Percentiles rank a stretch among this genome's conserved stretches.
Conservation (phyloP, 2,888 invertebrate species). For the Sarcophaga carnaria region DNA sequence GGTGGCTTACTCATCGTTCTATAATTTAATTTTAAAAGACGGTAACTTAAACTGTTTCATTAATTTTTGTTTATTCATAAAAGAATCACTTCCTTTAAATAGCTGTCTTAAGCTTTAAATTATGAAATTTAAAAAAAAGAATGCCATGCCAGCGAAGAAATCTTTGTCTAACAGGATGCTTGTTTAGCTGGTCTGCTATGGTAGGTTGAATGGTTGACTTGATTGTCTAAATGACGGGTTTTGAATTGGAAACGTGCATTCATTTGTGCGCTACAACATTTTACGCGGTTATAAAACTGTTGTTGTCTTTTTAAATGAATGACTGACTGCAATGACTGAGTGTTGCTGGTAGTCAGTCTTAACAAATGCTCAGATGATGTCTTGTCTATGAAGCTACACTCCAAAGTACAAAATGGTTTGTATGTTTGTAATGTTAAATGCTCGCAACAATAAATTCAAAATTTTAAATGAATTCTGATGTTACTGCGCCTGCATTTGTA, state of each 20-base stretch:
- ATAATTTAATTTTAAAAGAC: no score
- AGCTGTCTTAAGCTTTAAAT: slow-evolving; percentile 12
- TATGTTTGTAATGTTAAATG: background rate
- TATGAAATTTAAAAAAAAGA: background rate
- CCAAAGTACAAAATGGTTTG: background rate
- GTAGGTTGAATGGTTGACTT: background rate
- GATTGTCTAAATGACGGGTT: slow-evolving; percentile 15
- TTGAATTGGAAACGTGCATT: background rate
- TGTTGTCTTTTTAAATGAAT: slow-evolving; percentile 25
- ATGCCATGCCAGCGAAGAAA: background rate
- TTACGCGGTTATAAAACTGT: slow-evolving; percentile 41
- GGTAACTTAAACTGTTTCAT: no score
- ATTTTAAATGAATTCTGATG: background rate
- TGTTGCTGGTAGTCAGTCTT: background rate
- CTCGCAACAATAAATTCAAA: background rate
- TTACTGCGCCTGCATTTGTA: background rate
- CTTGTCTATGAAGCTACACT: background rate
- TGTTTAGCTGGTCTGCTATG: background rate
- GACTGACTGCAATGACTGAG: background rate
- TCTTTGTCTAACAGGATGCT: no score
- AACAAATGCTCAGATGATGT: background rate
- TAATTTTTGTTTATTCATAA: background rate
- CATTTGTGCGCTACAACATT: slow-evolving; percentile 18
- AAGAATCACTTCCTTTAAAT: slow-evolving; percentile 22
- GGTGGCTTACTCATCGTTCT: no score